Evolutionary conservation across 1,140 invertebrate genomes (phyloP), one percentile per base, ranked within the genome.

Genomic region (Potamilus streckersoni): DNA sequence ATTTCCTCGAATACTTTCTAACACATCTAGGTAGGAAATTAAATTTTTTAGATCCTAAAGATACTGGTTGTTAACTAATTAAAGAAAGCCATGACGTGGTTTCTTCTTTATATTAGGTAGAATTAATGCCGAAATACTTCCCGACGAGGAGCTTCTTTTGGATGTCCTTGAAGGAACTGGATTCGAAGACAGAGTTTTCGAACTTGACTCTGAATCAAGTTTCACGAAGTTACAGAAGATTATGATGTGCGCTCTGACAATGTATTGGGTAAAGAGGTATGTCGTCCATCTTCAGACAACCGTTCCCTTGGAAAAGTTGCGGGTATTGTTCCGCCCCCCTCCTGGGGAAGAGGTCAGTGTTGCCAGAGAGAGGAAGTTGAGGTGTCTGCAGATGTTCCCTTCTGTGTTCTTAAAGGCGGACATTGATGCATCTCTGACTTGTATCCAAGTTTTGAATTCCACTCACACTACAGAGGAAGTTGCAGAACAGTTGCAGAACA

Each of bases 251-350:
- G 68, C 74, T 12, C 65, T 84, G 13, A 65, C 61, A 61, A 73
- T 20, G 15, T 85, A 85, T 65, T 85, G 84, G 84, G 66, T 83
- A 2, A 82, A 82, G 20, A 68, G 82, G 60, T 80, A 83, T 49
- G 56, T 85, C 2, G 16, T 85, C 0, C 81, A 82, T 59, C 58
- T 82, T 55, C n/a, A 76, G 1, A 73, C 67, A 6, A 75, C 70
- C 5, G 20, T 71, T 5, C 56, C 73, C 0, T 31, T 71, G 65
- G 61, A 77, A 27, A 74, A 64, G 2, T 63, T 81, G 14, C 62
- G 64, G 11, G 69, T 79, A n/a, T 57, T 83, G 12, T 74, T 70
- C 17, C 62, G 65, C 23, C 76, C 64, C 38, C 67, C 74, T 2
- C 79, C 80, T 0, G 77, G 69, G 60, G 79, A 81, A 60, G 31